Evolutionary conservation across 2,888 invertebrate genomes (phyloP).

Genomic region (Punctoribates punctum): DNA sequence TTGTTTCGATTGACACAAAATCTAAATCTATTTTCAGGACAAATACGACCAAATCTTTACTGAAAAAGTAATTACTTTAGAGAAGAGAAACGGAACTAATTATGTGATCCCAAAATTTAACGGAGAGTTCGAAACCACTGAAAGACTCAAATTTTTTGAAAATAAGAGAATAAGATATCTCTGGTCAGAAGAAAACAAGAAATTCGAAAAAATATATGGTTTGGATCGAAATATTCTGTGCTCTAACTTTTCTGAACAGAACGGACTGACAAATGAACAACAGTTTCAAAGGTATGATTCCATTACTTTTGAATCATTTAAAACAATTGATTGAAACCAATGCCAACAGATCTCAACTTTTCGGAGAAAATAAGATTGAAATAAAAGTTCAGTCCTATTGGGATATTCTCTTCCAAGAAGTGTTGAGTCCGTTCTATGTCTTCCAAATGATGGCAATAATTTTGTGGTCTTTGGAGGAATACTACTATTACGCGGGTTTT

Average conservation of each 20-base stretch:
- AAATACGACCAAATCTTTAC: conserved; percentile 45
- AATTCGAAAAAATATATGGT: conserved; percentile 69
- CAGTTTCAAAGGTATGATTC: conserved; percentile 26
- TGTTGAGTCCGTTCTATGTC: conserved; percentile 56
- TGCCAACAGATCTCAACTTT: neutral
- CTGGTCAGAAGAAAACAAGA: conserved; percentile 65
- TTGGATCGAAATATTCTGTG: conserved; percentile 64
- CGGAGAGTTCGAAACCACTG: conserved; percentile 52
- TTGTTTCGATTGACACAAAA: neutral
- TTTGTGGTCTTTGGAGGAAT: conserved; percentile 56
- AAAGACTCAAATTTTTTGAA: conserved; percentile 64
- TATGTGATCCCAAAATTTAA: conserved; percentile 19
- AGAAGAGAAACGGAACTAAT: neutral
- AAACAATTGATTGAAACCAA: neutral
- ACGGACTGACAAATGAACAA: neutral
- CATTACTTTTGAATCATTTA: neutral
- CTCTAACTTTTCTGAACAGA: conserved; percentile 63
- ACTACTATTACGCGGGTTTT: conserved; percentile 55
- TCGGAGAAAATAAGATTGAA: conserved; percentile 28
- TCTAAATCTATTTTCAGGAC: conserved; percentile 45
- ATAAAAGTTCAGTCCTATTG: conserved; percentile 27
- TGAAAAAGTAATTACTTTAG: conserved; percentile 18
- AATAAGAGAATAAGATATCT: conserved; percentile 78
- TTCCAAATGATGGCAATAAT: conserved; percentile 57
- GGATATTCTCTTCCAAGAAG: conserved; percentile 37